Percentiles rank a stretch among this genome's conserved stretches.
Conservation (phyloP, 2,888 invertebrate genomes). For the Bellardia pandia region DNA sequence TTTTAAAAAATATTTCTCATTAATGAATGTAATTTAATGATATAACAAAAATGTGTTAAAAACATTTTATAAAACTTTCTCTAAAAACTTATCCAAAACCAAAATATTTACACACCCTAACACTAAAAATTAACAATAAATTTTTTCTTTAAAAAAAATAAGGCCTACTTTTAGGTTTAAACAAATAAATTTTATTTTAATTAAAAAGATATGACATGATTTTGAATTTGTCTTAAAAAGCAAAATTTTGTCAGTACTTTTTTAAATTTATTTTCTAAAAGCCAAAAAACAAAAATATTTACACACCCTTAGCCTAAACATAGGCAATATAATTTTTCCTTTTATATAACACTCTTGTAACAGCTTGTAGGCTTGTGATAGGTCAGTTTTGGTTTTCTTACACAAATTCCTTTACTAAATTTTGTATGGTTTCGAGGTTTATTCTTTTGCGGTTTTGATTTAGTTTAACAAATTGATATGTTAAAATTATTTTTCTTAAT, state of each 20-base stretch:
- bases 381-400: slow-evolving; percentile 64
- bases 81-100: no score
- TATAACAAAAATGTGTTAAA: no score
- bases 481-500: not conserved
- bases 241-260: not conserved
- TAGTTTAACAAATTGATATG: slow-evolving; percentile 31
- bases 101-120: no score
- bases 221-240: not conserved
- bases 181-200: not conserved
- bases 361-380: slow-evolving; percentile 65
- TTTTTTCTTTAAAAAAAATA: not conserved
- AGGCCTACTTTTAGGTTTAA: slow-evolving; percentile 23
- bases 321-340: slow-evolving; percentile 36
- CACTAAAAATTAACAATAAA: no score
- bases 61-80: no score
- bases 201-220: not conserved
- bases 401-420: slow-evolving; percentile 55
- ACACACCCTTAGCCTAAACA: slow-evolving; percentile 46
- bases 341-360: slow-evolving; percentile 63
- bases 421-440: slow-evolving; percentile 2
- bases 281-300: not conserved
- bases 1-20: no score
- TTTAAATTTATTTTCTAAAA: not conserved
- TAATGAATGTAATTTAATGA: no score
- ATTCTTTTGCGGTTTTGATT: not conserved